Conservation (phyloP, 2,113 vertebrate genomes). For the Cyanoderma ruficeps region DNA sequence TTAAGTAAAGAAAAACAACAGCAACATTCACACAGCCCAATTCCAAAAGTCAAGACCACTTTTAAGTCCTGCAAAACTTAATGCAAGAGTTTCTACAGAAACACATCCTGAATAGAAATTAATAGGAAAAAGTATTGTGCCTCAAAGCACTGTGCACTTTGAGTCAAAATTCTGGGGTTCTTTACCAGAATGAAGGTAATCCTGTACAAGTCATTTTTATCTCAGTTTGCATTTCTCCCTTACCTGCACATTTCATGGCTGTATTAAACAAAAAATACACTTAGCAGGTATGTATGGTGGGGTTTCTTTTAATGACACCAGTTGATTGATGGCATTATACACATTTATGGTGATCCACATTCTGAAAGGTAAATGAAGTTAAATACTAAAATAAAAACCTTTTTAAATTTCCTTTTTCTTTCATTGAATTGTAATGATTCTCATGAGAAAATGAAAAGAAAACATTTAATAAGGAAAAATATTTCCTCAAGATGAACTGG, state of each 20-base stretch:
- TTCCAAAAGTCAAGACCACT: not conserved
- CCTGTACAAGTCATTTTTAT: not conserved
- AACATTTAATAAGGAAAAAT: not conserved
- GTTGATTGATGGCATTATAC: not conserved
- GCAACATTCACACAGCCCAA: rapidly evolving
- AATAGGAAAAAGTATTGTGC: not conserved
- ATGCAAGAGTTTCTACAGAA: not conserved
- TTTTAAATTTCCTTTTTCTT: not conserved
- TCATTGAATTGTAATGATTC: not conserved
- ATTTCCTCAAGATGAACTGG: not conserved
- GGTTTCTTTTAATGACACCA: not conserved
- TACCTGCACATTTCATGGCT: not conserved
- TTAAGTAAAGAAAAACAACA: not conserved
- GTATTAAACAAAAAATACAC: not conserved
- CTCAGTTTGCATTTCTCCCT: not conserved
- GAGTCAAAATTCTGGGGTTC: not conserved
- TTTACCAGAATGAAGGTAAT: not conserved
- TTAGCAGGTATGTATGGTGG: not conserved
- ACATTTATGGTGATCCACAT: not conserved
- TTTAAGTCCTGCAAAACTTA: not conserved
- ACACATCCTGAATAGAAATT: not conserved
- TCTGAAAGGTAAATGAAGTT: not conserved
- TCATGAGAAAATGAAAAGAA: not conserved
- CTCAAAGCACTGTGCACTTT: not conserved
- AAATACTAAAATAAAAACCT: not conserved